phyloP scores from a whole-genome alignment of 2,797 vertebrate species.

The Pangasius mekongensis region DNA sequence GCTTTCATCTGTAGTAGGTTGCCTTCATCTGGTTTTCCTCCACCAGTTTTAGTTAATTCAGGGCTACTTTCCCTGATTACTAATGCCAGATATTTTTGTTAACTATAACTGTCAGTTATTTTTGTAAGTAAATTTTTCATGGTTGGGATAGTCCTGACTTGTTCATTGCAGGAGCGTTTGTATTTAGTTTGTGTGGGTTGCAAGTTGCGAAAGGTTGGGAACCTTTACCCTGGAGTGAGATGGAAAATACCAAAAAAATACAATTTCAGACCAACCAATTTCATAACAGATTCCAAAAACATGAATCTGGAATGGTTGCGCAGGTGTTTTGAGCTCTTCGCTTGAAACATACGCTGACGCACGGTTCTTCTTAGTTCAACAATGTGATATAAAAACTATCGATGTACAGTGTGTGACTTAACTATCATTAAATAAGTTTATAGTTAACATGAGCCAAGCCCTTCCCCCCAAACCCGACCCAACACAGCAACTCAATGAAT shows the following conservation, averaged over 20 bases:
- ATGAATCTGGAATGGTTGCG: not conserved
- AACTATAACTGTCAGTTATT: not conserved
- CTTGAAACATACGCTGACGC: too few relatives aligned
- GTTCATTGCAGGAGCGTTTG: not conserved
- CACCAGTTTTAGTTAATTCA: not conserved
- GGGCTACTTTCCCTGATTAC: not conserved
- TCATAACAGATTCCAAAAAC: not conserved
- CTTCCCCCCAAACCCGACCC: too few relatives aligned
- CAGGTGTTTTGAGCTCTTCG: too few relatives aligned
- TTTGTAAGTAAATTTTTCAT: not conserved
- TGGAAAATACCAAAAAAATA: not conserved
- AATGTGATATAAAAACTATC: not conserved
- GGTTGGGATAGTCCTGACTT: not conserved
- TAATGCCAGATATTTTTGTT: not conserved
- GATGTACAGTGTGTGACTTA: not conserved
- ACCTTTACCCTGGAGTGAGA: not conserved
- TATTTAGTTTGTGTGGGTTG: not conserved
- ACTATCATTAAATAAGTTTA: not conserved
- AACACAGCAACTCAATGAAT: not conserved
- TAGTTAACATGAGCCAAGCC: not conserved
- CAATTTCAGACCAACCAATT: not conserved
- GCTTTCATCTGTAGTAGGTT: not conserved
- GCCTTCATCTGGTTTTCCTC: not conserved
- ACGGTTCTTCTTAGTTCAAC: not conserved
- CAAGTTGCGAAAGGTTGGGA: not conserved